Conservation (phyloP, 2,113 vertebrate genomes). For the Zosterops japonicus region DNA sequence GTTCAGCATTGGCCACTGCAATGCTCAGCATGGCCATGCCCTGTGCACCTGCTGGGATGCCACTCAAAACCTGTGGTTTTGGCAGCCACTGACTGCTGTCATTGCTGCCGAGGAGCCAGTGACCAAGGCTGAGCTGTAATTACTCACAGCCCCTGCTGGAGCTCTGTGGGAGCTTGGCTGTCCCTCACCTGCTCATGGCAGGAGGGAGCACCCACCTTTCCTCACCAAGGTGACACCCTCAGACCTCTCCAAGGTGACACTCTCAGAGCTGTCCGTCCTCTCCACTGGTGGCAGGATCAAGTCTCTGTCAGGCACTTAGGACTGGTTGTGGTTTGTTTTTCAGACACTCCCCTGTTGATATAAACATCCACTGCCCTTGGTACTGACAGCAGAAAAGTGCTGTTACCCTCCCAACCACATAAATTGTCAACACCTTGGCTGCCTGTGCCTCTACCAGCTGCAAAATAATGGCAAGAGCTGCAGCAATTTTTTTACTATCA, state of each 20-base stretch:
- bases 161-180: neutral
- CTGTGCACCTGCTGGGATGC: neutral
- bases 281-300: neutral
- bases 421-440: neutral
- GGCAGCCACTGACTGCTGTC: neutral
- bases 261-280: neutral
- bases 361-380: neutral
- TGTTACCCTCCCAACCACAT: neutral
- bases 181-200: accelerated
- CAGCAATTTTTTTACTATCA: neutral
- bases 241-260: neutral
- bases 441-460: neutral
- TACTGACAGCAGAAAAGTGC: neutral
- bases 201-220: neutral
- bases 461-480: neutral
- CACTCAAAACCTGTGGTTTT: neutral
- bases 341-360: neutral
- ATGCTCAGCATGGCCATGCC: accelerated
- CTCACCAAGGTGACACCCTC: neutral
- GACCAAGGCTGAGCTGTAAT: neutral
- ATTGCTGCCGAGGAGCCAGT: accelerated
- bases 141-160: neutral
- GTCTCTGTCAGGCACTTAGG: neutral
- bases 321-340: neutral
- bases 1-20: accelerated